Conservation (phyloP, 2,888 invertebrate genomes). For the Galeruca laticollis region DNA sequence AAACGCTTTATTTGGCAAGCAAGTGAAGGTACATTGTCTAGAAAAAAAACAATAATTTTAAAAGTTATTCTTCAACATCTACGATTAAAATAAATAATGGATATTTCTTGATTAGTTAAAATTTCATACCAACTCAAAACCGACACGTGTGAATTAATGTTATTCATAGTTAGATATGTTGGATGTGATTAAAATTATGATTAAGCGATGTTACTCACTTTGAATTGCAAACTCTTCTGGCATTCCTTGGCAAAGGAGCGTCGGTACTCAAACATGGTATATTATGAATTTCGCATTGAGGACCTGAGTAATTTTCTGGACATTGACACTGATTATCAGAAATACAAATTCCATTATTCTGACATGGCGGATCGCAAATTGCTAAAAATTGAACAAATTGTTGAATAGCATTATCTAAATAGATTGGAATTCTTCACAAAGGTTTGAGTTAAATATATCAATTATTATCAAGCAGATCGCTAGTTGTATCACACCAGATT, state of each 20-base stretch:
- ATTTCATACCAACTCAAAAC: no score
- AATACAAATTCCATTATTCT: constrained; percentile 85
- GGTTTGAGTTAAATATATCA: no score
- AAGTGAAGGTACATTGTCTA: neutral
- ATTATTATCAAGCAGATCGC: no score
- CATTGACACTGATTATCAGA: constrained; percentile 83
- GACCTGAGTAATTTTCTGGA: constrained; percentile 78
- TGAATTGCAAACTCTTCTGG: constrained; percentile 72
- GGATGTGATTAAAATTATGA: neutral
- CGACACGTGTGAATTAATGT: no score
- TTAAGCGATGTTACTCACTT: constrained; percentile 67
- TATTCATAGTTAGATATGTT: no score
- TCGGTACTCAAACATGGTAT: constrained; percentile 75
- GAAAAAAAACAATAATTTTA: neutral
- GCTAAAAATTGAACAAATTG: constrained; percentile 69
- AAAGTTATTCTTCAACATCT: neutral
- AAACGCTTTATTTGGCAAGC: constrained; percentile 1
- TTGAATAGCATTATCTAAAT: neutral
- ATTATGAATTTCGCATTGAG: constrained; percentile 69
- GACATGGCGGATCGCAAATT: constrained; percentile 79
- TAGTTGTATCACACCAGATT: no score
- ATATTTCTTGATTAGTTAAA: no score
- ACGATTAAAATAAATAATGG: neutral
- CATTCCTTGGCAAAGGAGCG: constrained; percentile 80
- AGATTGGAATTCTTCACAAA: no score